Base-by-base conservation (phyloP, 1,140 invertebrate species). In the Drosophila lacertosa region DNA sequence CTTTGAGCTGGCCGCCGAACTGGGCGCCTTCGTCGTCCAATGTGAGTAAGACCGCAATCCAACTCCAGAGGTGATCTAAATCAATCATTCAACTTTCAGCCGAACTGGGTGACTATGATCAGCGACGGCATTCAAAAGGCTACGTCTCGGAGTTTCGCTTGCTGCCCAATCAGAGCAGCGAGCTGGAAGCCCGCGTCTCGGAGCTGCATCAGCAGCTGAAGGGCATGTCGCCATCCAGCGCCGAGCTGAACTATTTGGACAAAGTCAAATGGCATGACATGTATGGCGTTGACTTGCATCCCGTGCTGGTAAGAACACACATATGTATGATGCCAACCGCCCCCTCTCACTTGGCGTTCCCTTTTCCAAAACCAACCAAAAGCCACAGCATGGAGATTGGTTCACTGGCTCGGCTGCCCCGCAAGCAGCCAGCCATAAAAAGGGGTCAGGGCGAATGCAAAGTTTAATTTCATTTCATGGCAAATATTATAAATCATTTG, bases 131-230 rank as follows among this genome's bases (percentile, higher is more conserved):
- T 92, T 95, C 95, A 2, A 94, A 95, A 9, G 97, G 97, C 16
- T 99, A 99, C 91, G 96, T 99, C 24, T 99, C 98, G 1, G 98
- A 99, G 94, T 99, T 99, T 93, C 95, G 97, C 51, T 97, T 99
- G 91, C 93, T 99, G 58, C 95, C 97, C 15, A 97, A 98, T 92
- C 98, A 99, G 92, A 97, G 97, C 26, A 95, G 97, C 33, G 97
- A 98, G 86, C 92, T 99, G 74, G 98, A 99, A 92, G 93, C 94
- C 16, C 94, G 95, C 71, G 97, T 99, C 72, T 94, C 96, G 24
- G 97, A 99, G 89, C 93, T 98, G 66, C 98, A 98, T 91, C 95
- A 97, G 91, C 90, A 91, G 73, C 92, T 78, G 78, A 94, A 93
- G 65, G 93, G 93, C 39, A 93, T 93, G 89, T 93, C 93, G 50